Base-by-base conservation (phyloP, 2,888 invertebrate genomes). In the Himalopsyche kuldschensis region DNA sequence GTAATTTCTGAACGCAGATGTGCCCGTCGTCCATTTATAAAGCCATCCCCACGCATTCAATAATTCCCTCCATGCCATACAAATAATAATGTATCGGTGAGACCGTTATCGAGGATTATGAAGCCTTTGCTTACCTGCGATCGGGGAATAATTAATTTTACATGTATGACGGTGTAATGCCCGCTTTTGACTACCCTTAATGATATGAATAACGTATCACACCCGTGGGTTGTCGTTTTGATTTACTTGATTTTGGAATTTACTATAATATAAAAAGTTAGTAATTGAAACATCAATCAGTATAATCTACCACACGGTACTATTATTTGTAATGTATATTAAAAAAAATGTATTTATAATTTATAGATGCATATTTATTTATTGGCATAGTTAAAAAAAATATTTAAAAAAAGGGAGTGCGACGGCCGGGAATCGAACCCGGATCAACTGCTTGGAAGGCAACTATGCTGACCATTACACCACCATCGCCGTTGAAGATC, bases 401-500 rank as follows among this genome's bases (percentile, higher is more conserved):
- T n/a, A n/a, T n/a, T n/a, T n/a, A 47, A 47, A 79, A 80, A 83
- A 80, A 55, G 24, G 55, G 30, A 46, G 84, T 92, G 91, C 91
- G 91, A 91, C 91, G 91, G 91, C 91, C 91, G 90, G 89, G 91
- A 91, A 91, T 89, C 91, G 90, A 89, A 89, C 89, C 89, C 89
- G 90, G 90, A 92, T 92, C 92, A 92, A 92, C 91, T 92, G 92
- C 91, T 92, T 92, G 92, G 91, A 92, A 92, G 91, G 91, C 92
- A 92, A 92, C 92, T 92, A 92, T 92, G 92, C 92, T 92, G 91
- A 92, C 92, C 92, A 92, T 92, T 91, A 92, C 92, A 92, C 92
- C 92, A 92, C 92, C 91, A 89, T 90, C 92, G 92, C 92, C 4
- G n/a, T 6, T 35, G 32, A 1, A 3, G 4, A 41, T 0, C 4